Conservation (phyloP, 2,113 vertebrate species). For the Plestiodon gilberti region DNA sequence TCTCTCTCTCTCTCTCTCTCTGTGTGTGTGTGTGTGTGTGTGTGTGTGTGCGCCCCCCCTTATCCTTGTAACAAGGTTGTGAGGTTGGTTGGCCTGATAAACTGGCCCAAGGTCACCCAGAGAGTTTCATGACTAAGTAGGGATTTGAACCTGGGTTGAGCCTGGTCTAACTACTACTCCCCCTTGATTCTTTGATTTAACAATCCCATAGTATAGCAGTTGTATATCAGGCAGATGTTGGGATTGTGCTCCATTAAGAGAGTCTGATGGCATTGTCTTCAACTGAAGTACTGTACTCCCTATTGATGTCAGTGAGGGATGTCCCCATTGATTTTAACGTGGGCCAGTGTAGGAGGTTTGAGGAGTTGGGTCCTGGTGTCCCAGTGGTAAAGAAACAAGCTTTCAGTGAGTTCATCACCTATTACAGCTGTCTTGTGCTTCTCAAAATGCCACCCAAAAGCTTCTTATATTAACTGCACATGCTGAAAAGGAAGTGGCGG, state of each 20-base stretch:
- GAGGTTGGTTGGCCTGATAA: no score
- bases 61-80: no score
- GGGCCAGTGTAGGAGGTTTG: not conserved
- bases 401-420: not conserved
- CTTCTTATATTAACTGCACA: not conserved
- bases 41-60: no score
- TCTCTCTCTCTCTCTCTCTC: no score
- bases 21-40: no score
- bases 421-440: accelerated
- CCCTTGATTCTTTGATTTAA: no score
- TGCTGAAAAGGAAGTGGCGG: not conserved
- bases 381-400: not conserved
- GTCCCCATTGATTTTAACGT: not conserved
- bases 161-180: no score
- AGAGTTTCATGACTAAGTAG: no score
- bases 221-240: not conserved
- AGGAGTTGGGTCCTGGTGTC: not conserved
- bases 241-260: not conserved
- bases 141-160: no score
- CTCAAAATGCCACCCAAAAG: not conserved
- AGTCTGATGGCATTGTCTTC: not conserved
- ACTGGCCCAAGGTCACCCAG: no score
- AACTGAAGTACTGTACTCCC: no score
- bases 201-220: not conserved
- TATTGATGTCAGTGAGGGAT: not conserved